Evolutionary conservation across 1,140 invertebrate genomes (phyloP).

Genomic region (Planococcus citri): DNA sequence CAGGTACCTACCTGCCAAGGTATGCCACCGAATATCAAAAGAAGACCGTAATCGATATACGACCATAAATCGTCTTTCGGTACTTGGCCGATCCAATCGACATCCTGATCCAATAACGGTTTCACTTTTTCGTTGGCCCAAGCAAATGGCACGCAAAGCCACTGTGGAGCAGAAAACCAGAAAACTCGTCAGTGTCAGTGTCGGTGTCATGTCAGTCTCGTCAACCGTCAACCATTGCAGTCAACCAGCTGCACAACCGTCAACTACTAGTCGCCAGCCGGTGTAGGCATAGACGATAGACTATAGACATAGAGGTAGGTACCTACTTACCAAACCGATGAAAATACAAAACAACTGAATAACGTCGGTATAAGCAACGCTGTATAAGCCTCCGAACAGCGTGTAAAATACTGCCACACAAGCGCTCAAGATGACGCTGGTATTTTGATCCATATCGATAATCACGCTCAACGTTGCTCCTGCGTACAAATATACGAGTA

Average conservation of each 20-base stretch:
- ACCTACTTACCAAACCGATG: constrained; percentile 77
- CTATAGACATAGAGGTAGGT: no score
- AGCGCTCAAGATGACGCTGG: constrained; percentile 87
- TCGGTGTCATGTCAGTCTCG: no score
- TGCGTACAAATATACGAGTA: constrained; percentile 32
- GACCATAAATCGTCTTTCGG: constrained; percentile 57
- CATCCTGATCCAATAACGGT: constrained; percentile 55
- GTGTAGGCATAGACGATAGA: no score
- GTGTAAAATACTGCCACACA: constrained; percentile 96
- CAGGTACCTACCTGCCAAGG: constrained; percentile 98
- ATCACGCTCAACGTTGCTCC: constrained; percentile 91
- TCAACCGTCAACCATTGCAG: no score
- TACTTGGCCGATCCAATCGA: constrained; percentile 80
- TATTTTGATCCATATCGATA: constrained; percentile 84
- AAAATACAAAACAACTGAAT: constrained; percentile 98
- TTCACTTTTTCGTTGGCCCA: constrained; percentile 74
- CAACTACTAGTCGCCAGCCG: no score
- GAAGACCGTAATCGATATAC: constrained; percentile 81
- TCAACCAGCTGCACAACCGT: no score
- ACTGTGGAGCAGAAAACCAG: constrained; percentile 39
- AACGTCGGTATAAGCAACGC: constrained; percentile 97
- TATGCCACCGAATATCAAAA: constrained; percentile 92
- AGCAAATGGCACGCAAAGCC: constrained; percentile 96
- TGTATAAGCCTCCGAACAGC: constrained; percentile 91
- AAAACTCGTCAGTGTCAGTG: no score